phyloP scores from a whole-genome alignment of 2,797 vertebrate species.

The Alosa sapidissima region DNA sequence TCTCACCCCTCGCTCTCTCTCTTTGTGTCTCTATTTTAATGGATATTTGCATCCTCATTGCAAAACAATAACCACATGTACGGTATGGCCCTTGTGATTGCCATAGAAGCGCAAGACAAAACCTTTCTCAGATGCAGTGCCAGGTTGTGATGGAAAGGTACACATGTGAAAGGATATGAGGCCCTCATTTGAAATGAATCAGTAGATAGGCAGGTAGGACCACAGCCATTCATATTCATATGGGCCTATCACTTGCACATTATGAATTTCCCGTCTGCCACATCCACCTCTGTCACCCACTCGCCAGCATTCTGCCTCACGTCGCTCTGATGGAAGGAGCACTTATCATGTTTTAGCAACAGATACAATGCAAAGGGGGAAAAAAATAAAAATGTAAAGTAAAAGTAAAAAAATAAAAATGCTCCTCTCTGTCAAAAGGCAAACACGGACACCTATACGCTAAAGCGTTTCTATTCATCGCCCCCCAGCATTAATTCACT shows the following conservation, averaged over 20 bases:
- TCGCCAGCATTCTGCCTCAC: slow-evolving; percentile 19
- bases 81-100: not conserved
- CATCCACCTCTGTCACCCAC: not conserved
- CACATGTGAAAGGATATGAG: not conserved
- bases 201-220: not conserved
- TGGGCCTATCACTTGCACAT: not conserved
- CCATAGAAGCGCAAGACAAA: not conserved
- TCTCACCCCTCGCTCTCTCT: not conserved
- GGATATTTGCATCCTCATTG: not conserved
- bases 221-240: not conserved
- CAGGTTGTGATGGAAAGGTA: not conserved
- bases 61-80: not conserved
- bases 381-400: not conserved
- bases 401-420: slow-evolving; percentile 33
- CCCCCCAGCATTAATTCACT: not conserved
- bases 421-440: slow-evolving; percentile 43
- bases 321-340: not conserved
- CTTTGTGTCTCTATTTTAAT: not conserved
- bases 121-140: not conserved
- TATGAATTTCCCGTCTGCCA: not conserved
- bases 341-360: slow-evolving; percentile 5
- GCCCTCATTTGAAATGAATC: not conserved
- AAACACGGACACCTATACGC: slow-evolving; percentile 20
- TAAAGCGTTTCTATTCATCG: slow-evolving; percentile 33
- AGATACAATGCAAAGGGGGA: not conserved